Percentiles rank a stretch among this genome's conserved stretches.
phyloP scores from a whole-genome alignment of 2,888 invertebrate species.

The Nomada ferruginata region DNA sequence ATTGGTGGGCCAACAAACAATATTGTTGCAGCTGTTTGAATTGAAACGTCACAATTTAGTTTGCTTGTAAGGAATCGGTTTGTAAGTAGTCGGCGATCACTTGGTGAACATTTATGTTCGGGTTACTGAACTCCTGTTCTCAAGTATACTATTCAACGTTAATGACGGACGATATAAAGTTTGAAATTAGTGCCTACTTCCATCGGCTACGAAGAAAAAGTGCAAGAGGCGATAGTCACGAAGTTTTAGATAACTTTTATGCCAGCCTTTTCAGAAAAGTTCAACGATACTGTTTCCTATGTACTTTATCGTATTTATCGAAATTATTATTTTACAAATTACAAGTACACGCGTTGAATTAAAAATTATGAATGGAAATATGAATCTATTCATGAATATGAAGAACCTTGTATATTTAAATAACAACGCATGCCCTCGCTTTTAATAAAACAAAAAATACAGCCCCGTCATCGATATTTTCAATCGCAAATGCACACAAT shows the following conservation, averaged over 20 bases:
- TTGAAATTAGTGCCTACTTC: constrained; percentile 53
- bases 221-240: constrained; percentile 12
- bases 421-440: background rate
- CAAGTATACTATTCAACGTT: constrained; percentile 46
- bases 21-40: background rate
- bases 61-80: background rate
- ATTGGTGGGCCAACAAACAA: no score
- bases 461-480: no score
- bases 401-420: background rate
- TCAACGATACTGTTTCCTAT: constrained; percentile 8
- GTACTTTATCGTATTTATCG: background rate
- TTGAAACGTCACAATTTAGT: background rate
- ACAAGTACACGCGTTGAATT: no score
- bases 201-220: constrained; percentile 35
- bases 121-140: background rate
- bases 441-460: no score
- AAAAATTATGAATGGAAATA: no score
- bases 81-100: background rate
- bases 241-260: constrained; percentile 55
- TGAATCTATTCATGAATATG: no score
- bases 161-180: constrained; percentile 70
- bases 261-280: constrained; percentile 44
- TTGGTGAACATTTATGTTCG: background rate
- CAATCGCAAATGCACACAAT: no score
- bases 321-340: background rate